Conservation (phyloP, 2,113 vertebrate genomes). For the Leiothrix lutea region DNA sequence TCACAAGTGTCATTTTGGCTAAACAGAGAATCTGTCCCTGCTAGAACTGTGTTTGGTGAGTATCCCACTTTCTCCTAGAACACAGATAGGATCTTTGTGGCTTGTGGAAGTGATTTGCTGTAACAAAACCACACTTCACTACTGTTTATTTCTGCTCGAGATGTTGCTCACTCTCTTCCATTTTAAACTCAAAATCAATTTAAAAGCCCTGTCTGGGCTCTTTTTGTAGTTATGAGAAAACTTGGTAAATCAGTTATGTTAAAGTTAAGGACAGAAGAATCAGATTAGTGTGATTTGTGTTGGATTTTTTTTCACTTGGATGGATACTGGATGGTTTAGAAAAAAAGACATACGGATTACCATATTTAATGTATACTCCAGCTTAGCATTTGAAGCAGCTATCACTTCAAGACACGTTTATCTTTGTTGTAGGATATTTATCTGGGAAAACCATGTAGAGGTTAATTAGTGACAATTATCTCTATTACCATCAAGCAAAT, state of each 20-base stretch:
- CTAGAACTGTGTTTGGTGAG: slow-evolving; percentile 96
- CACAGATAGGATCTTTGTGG: neutral
- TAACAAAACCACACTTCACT: neutral
- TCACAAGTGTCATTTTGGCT: slow-evolving; percentile 98
- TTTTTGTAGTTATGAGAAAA: neutral
- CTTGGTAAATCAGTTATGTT: neutral
- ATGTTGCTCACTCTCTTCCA: neutral
- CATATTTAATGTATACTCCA: neutral
- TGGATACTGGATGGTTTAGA: neutral
- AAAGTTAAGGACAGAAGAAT: neutral
- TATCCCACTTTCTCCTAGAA: slow-evolving; percentile 16
- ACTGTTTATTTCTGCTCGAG: neutral
- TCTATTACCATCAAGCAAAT: slow-evolving; percentile 18
- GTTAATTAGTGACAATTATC: slow-evolving; percentile 34
- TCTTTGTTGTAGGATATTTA: slow-evolving; percentile 12
- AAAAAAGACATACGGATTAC: neutral
- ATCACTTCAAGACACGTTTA: neutral
- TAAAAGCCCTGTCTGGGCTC: neutral
- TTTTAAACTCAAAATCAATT: neutral
- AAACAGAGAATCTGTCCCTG: slow-evolving; percentile 95
- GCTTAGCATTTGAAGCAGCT: neutral
- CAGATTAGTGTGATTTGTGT: neutral
- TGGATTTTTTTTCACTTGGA: neutral
- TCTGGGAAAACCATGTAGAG: neutral
- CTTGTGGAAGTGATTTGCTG: neutral